Base-by-base conservation (phyloP, 1,140 invertebrate species). In the Venturia canescens region DNA sequence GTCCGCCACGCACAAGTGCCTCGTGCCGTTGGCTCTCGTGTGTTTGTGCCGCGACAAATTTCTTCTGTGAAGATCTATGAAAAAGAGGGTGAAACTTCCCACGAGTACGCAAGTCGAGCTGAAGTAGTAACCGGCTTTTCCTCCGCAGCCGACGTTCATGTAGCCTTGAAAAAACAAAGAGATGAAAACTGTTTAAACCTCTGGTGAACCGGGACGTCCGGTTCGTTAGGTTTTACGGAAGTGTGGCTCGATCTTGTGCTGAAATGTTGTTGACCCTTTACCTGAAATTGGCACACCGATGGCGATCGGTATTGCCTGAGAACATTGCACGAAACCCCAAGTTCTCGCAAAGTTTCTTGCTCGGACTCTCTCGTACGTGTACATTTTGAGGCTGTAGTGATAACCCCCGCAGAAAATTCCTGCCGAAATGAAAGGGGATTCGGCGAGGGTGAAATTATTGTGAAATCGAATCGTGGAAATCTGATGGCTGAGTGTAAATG, bases 271-370 rank as follows among this genome's bases (percentile, higher is more conserved):
- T 63, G n/a, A 53, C 16, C 9, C 21, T 26, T 74, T 92, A 97
- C 97, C 95, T 88, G 96, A 95, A 74, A 97, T 94, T n/a, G 96
- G 96, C 29, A 97, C 95, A 44, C 97, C 97, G 67, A 97, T 94
- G 2, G 96, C 94, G n/a, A 97, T 95, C 13, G 97, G 96, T 86
- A 98, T 94, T 0, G 96, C 95, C 88, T 97, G 97, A 4, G 96
- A 96, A 86, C 95, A 97, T 89, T 97, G 96, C n/a, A 98, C 95
- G 89, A 97, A 98, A 69, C 96, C 96, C 97, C 97, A 98, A 0
- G 97, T 97, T 78, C 96, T 93, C 0, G 96, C 96, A 89, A 98
- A 98, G 89, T 98, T 96, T 80, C 96, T 93, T 0, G 96, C 96
- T 53, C 96, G 92, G 11, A 97, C 96, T 83, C 96, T 93, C 89